Percentiles rank a stretch among this genome's conserved stretches.
These are phyloP conservation scores for Peribatodes rhomboidaria DNA, from an alignment of 2,888 invertebrate genomes.

Conservation along the genomic window DNA sequence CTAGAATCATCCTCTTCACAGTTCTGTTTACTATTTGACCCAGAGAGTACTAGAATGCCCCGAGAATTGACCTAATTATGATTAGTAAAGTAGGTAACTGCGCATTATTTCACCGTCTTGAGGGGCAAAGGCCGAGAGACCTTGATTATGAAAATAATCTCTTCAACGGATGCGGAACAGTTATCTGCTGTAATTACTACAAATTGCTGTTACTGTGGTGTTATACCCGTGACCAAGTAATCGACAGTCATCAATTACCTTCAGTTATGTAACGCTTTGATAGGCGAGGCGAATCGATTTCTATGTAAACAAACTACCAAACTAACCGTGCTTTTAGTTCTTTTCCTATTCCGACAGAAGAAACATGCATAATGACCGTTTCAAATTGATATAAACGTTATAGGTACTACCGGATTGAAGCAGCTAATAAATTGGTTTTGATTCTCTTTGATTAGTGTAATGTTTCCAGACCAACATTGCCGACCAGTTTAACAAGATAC, in stretches of 20 bases:
- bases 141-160: constrained; percentile 28
- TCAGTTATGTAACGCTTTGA: constrained; percentile 4
- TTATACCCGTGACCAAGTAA: constrained; percentile 16
- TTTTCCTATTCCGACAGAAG: constrained; percentile 9
- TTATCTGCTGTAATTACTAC: neutral
- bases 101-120: neutral
- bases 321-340: neutral
- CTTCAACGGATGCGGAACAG: constrained; percentile 35
- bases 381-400: neutral
- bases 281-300: constrained; percentile 23
- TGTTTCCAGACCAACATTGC: neutral
- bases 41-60: neutral
- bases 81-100: constrained; percentile 8
- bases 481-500: neutral
- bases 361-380: constrained; percentile 6
- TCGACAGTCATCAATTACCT: constrained; percentile 14
- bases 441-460: constrained; percentile 15
- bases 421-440: constrained; percentile 19
- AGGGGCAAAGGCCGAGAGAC: constrained; percentile 22
- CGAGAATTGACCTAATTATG: constrained; percentile 14
- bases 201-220: neutral
- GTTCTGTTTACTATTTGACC: neutral
- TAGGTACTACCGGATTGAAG: constrained; percentile 13
- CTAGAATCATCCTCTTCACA: neutral
- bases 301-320: constrained; percentile 3